Conservation (phyloP, 92 coral and sea anemone species). For the Diadumene lineata region DNA sequence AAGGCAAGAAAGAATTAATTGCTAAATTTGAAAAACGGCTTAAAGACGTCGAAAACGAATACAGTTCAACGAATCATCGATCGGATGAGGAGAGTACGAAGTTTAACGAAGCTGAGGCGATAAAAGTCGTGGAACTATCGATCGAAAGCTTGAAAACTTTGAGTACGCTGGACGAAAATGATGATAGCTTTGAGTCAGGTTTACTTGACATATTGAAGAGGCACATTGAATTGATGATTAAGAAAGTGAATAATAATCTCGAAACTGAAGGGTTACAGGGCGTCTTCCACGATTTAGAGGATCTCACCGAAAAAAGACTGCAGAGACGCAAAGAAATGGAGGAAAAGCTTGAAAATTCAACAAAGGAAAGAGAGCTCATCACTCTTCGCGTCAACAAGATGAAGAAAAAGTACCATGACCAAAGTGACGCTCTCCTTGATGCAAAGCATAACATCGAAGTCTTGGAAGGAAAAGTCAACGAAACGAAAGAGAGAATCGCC, state of each 20-base stretch:
- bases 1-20: slow-evolving; percentile 47
- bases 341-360: background rate
- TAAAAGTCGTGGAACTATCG: background rate
- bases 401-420: slow-evolving; percentile 6
- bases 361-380: slow-evolving; percentile 1
- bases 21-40: slow-evolving; percentile 54
- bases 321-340: background rate
- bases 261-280: background rate
- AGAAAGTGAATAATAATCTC: background rate
- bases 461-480: slow-evolving; percentile 10
- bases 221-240: background rate
- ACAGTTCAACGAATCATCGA: slow-evolving; percentile 26
- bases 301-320: background rate
- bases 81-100: slow-evolving; percentile 8
- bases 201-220: background rate
- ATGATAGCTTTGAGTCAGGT: background rate
- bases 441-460: slow-evolving; percentile 4
- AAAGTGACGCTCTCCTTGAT: background rate
- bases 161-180: background rate
- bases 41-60: slow-evolving; percentile 50
- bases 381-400: background rate
- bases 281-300: background rate
- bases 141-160: background rate
- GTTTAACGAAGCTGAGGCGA: background rate
- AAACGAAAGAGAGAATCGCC: slow-evolving; percentile 15